Percentiles rank a stretch among this genome's conserved stretches.
These are phyloP conservation scores for Dexiosoma caninum DNA, from an alignment of 2,888 invertebrate genomes.

Conservation along the genomic window DNA sequence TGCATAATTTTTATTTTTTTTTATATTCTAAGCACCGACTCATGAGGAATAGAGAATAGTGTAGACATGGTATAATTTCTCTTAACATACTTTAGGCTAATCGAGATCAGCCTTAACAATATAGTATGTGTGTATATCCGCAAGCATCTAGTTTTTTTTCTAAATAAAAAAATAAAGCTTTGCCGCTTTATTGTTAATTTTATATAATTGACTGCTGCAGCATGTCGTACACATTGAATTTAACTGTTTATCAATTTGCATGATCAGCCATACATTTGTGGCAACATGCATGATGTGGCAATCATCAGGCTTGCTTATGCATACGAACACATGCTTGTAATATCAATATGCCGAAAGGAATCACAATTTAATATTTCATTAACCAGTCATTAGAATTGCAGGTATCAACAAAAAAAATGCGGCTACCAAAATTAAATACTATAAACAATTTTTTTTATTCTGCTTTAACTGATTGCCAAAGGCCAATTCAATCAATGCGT, in stretches of 20 bases:
- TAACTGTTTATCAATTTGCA: conserved; percentile 33
- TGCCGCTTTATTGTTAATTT: not conserved
- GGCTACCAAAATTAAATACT: conserved; percentile 48
- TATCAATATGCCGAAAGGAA: conserved; percentile 39
- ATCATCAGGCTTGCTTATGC: not conserved
- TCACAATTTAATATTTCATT: conserved; percentile 62
- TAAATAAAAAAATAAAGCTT: too few species aligned
- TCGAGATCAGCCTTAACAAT: too few species aligned
- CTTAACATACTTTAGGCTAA: too few species aligned
- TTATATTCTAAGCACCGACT: too few species aligned
- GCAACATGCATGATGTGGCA: conserved; percentile 13
- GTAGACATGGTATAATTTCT: too few species aligned
- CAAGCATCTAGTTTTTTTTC: too few species aligned
- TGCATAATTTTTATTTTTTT: too few species aligned
- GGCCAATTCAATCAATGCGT: conserved; percentile 62
- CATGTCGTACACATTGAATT: conserved; percentile 11
- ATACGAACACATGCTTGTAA: not conserved
- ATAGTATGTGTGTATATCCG: too few species aligned
- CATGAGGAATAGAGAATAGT: too few species aligned
- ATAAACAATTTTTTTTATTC: too few species aligned
- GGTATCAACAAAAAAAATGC: conserved; percentile 10
- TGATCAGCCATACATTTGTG: conserved; percentile 9
- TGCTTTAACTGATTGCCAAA: conserved; percentile 22
- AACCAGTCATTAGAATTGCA: conserved; percentile 60
- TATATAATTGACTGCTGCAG: not conserved